Evolutionary conservation across 2,888 invertebrate genomes (phyloP), one percentile per base, ranked within the genome.

Genomic region (Rhagophthalmus giganteus): DNA sequence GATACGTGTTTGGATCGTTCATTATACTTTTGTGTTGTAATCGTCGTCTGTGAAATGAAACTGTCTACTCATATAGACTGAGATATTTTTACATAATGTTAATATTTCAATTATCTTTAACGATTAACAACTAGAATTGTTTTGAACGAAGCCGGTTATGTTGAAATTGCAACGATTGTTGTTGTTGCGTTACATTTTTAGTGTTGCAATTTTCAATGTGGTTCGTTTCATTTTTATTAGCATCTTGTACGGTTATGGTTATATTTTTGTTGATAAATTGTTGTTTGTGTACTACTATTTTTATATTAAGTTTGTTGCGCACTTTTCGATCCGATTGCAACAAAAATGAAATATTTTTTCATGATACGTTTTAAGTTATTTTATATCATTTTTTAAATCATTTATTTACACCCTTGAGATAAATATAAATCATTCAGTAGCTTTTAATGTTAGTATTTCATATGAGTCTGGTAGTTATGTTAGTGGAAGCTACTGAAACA

Each of bases 51-150:
- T 46, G 54, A 62, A 60, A 61, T 57, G 53, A 48, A 28, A 12
- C 33, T 47, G 47, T 47, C 47, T 47, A 47, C 47, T 40, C 15
- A 37, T 13, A 66, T 68, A 68, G 70, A 70, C 70, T 70, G 69
- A 70, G 61, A 64, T 70, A 70, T 70, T 68, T 61, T 61, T 61
- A 61, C 61, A 61, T 55, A 64, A 59, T 51, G 51, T 51, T 51
- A 45, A 51, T 25, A 45, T 24, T 35, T 45, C 30, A 20, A 38
- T 44, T 44, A 37, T 27, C 28, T 38, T 33, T 39, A 44, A 35
- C 32, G 30, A 33, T 30, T 26, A 30, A 34, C 33, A 32, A 42
- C 16, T n/a, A n/a, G n/a, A n/a, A n/a, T n/a, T n/a, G n/a, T n/a
- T 28, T 42, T n/a, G 7, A 33, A 8, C 11, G 13, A 25, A 16